Evolutionary conservation across 2,797 vertebrate genomes (phyloP).

Genomic region (Microctenopoma steveboyesi): DNA sequence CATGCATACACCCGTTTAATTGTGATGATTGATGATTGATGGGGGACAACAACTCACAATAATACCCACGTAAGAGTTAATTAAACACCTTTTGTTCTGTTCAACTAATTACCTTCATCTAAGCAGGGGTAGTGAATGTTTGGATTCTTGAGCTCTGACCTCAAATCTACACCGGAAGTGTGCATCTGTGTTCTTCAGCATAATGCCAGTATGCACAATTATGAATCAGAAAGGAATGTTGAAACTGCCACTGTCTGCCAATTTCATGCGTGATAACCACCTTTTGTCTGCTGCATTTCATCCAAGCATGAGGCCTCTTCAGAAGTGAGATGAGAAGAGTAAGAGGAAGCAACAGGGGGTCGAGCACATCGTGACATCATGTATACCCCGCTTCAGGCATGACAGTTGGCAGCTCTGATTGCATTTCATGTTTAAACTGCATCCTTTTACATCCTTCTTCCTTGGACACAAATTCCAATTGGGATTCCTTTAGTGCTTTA

Average conservation of each 20-base stretch:
- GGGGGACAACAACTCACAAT: slow-evolving; percentile 14
- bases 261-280: slow-evolving; percentile 23
- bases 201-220: background rate
- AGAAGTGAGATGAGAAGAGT: slow-evolving; percentile 27
- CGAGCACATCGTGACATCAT: slow-evolving; percentile 38
- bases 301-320: slow-evolving; percentile 23
- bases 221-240: background rate
- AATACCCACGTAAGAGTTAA: slow-evolving; percentile 5
- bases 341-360: slow-evolving; percentile 26
- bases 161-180: background rate
- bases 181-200: background rate
- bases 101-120: background rate
- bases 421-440: slow-evolving; percentile 52
- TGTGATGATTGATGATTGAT: slow-evolving; percentile 45
- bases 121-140: background rate
- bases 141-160: background rate
- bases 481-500: slow-evolving; percentile 5
- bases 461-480: slow-evolving; percentile 15
- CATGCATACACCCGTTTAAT: slow-evolving; percentile 26
- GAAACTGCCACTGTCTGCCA: background rate
- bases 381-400: slow-evolving; percentile 46
- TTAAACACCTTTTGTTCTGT: background rate
- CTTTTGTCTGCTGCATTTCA: slow-evolving; percentile 38
- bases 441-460: slow-evolving; percentile 32
- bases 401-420: slow-evolving; percentile 58